A percentile compares a stretch with the other conserved stretches of the same genome.
phyloP scores from a whole-genome alignment of 2,113 vertebrate species.

The Ceyx cyanopectus region DNA sequence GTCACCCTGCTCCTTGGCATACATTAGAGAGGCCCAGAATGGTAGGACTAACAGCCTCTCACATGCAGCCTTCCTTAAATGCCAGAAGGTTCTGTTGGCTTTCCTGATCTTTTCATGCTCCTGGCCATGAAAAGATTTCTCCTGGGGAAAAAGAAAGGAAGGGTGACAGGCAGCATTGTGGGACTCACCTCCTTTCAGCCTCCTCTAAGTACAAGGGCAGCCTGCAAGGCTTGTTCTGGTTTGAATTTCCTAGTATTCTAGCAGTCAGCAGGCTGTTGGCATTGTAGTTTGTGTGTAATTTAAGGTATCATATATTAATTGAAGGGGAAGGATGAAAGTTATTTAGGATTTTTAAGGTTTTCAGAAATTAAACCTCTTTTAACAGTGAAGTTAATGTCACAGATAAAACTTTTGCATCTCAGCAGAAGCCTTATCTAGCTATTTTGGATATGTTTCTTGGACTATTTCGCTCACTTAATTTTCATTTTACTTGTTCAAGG shows the following conservation, averaged over 20 bases:
- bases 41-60: not conserved
- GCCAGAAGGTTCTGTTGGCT: not conserved
- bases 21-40: not conserved
- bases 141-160: not conserved
- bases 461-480: not conserved
- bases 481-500: not conserved
- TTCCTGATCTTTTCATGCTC: not conserved
- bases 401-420: not conserved
- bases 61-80: not conserved
- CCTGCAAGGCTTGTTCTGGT: not conserved
- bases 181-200: not conserved
- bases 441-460: not conserved
- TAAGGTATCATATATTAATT: not conserved
- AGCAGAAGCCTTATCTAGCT: not conserved
- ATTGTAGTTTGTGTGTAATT: not conserved
- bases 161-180: too few relatives aligned
- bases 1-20: not conserved
- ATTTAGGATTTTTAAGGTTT: not conserved
- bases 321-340: not conserved
- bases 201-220: not conserved
- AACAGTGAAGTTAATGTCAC: not conserved
- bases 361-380: not conserved
- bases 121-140: not conserved
- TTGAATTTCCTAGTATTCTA: not conserved
- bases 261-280: not conserved